These are phyloP conservation scores for Coryphaenoides rupestris DNA, from an alignment of 2,113 vertebrate genomes.

Conservation along the genomic window DNA sequence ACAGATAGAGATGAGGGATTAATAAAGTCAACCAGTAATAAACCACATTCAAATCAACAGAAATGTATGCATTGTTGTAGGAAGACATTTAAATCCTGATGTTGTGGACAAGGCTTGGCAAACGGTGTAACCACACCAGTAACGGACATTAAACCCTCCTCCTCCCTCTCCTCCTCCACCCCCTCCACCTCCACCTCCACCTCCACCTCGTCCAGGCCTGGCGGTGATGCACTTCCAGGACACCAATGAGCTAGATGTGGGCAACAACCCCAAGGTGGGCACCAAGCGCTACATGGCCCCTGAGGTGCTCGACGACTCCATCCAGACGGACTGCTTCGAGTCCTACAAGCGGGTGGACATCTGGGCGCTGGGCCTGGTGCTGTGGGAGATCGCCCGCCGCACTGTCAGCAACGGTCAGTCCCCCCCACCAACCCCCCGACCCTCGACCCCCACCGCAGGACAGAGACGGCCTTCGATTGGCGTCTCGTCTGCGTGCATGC, in stretches of 20 bases:
- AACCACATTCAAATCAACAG: too few relatives aligned
- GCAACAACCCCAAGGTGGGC: constrained; percentile 96
- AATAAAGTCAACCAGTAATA: too few relatives aligned
- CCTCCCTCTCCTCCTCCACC: not conserved
- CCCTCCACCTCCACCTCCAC: not conserved
- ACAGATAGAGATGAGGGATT: too few relatives aligned
- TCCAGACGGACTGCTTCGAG: constrained; percentile 97
- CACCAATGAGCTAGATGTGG: constrained; percentile 94
- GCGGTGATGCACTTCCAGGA: constrained; percentile 98
- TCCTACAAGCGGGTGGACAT: constrained; percentile 96
- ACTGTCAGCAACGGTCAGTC: constrained; percentile 94
- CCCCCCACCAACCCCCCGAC: not conserved
- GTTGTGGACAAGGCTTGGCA: too few relatives aligned
- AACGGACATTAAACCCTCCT: too few relatives aligned
- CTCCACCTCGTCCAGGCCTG: constrained; percentile 74
- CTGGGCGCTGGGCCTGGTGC: constrained; percentile 95
- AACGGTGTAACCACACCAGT: too few relatives aligned
- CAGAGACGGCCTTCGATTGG: too few relatives aligned
- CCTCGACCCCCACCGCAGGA: not conserved
- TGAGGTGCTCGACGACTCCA: constrained; percentile 91
- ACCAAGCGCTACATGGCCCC: constrained; percentile 99
- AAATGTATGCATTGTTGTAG: too few relatives aligned
- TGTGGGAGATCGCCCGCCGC: constrained; percentile 94
- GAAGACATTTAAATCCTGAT: too few relatives aligned
- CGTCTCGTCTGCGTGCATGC: not conserved